phyloP scores from a whole-genome alignment of 2,113 vertebrate genomes.

The Acinonyx jubatus region DNA sequence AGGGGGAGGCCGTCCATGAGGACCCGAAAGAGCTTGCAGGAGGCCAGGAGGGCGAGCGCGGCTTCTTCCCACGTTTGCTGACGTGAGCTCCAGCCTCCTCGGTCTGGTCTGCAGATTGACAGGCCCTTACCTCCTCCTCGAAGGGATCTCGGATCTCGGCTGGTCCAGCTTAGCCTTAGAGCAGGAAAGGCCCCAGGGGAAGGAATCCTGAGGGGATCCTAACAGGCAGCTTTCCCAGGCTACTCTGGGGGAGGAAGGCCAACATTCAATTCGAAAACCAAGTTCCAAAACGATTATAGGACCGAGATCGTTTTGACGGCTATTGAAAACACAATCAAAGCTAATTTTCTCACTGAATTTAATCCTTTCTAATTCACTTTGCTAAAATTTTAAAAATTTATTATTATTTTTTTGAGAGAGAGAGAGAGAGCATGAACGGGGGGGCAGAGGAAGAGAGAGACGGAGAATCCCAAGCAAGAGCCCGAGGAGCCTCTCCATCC shows the following conservation, averaged over 20 bases:
- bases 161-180: neutral
- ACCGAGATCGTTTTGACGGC: neutral
- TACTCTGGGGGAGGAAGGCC: neutral
- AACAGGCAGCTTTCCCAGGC: neutral
- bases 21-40: neutral
- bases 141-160: too few species aligned
- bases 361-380: neutral
- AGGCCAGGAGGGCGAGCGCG: neutral
- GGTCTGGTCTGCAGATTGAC: neutral
- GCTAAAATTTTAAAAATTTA: neutral
- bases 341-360: neutral
- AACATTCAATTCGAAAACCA: neutral
- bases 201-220: neutral
- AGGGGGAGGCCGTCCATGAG: neutral
- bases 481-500: too few species aligned
- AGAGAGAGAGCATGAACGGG: too few species aligned
- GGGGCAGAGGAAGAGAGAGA: too few species aligned
- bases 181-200: neutral
- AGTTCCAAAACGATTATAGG: neutral
- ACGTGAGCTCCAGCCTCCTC: neutral
- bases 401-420: too few species aligned
- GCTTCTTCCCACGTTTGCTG: neutral
- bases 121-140: neutral
- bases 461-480: too few species aligned
- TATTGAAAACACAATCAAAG: conserved; percentile 12